phyloP scores from a whole-genome alignment of 2,797 vertebrate genomes.

The Orientallactaga sibirica region DNA sequence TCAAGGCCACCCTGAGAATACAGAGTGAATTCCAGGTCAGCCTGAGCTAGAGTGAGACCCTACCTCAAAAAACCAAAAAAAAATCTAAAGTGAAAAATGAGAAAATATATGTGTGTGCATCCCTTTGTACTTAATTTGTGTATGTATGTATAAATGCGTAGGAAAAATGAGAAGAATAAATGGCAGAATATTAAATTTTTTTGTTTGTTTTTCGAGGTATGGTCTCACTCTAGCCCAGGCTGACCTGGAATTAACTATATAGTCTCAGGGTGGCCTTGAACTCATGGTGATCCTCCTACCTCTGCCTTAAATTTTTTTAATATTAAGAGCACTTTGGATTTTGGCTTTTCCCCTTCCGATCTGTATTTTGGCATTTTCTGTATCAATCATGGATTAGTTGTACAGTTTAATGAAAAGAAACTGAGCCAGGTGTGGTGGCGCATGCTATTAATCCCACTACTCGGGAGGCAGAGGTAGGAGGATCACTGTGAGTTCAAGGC shows the following conservation, averaged over 20 bases:
- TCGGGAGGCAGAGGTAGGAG: too few relatives aligned
- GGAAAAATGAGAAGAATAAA: constrained; percentile 54
- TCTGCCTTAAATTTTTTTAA: neutral
- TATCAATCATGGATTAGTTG: constrained; percentile 16
- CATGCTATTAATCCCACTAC: too few relatives aligned
- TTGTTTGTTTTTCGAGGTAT: neutral
- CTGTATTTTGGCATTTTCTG: constrained; percentile 50
- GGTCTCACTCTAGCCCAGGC: too few relatives aligned
- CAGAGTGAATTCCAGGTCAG: too few relatives aligned
- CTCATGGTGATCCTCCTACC: too few relatives aligned
- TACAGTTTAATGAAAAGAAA: constrained; percentile 47
- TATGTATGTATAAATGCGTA: constrained; percentile 10
- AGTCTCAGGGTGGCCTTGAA: too few relatives aligned
- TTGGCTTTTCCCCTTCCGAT: neutral
- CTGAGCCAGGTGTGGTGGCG: too few relatives aligned
- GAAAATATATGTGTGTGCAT: neutral
- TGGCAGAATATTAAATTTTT: constrained; percentile 46
- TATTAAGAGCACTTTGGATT: constrained; percentile 34
- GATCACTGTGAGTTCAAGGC: too few relatives aligned
- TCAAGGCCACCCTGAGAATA: too few relatives aligned
- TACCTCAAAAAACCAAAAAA: too few relatives aligned
- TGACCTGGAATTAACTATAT: too few relatives aligned
- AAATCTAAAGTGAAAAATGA: constrained; percentile 77
- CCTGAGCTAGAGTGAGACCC: too few relatives aligned
- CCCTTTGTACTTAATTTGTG: constrained; percentile 13